Evolutionary conservation across 2,797 vertebrate species (phyloP).

Genomic region (Halcyon leucocephala): DNA sequence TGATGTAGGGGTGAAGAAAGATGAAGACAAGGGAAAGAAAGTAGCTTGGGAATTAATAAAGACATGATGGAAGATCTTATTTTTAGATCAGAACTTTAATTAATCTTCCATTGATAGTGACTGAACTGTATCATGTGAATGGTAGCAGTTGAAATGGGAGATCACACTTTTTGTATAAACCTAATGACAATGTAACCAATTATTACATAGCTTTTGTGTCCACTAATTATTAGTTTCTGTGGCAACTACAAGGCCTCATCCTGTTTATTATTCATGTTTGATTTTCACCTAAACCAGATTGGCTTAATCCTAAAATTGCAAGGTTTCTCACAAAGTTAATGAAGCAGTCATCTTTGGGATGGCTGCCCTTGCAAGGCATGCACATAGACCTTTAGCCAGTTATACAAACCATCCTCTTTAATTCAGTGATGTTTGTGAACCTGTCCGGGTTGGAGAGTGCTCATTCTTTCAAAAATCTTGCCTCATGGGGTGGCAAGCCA

Average conservation of each 20-base stretch:
- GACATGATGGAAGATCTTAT: not conserved
- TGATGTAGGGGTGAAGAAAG: not conserved
- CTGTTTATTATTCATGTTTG: not conserved
- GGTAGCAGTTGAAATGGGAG: not conserved
- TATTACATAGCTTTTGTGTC: not conserved
- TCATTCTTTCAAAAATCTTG: not conserved
- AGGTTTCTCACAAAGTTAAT: not conserved
- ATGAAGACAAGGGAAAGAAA: not conserved
- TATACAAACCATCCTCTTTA: not conserved
- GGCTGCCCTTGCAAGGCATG: not conserved
- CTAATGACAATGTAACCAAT: not conserved
- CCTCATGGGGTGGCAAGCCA: not conserved
- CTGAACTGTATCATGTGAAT: not conserved
- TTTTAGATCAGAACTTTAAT: conserved; percentile 25
- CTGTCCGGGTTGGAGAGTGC: not conserved
- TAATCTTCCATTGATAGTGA: not conserved
- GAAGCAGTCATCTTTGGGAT: not conserved
- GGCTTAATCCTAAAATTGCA: not conserved
- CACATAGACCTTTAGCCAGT: not conserved
- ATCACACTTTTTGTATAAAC: not conserved
- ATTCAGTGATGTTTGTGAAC: not conserved
- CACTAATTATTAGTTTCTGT: not conserved
- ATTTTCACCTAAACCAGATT: not conserved
- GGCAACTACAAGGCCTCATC: not conserved
- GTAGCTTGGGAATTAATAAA: conserved; percentile 9